Conservation (phyloP, 2,888 invertebrate species). For the Chelonus formosanus region DNA sequence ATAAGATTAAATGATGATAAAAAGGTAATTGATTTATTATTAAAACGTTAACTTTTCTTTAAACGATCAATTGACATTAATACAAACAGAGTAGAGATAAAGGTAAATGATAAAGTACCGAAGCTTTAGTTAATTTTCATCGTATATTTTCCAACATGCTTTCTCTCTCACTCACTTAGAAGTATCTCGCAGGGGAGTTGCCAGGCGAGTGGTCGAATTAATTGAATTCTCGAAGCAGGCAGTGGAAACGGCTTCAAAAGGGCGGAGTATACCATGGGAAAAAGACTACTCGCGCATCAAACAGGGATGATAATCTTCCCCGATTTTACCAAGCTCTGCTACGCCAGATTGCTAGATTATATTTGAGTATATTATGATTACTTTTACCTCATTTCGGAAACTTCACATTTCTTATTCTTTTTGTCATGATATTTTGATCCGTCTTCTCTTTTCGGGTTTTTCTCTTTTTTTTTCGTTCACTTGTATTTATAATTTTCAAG, state of each 20-base stretch:
- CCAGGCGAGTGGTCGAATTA: slow-evolving; percentile 24
- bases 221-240: slow-evolving; percentile 19
- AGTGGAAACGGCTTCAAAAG: slow-evolving; percentile 9
- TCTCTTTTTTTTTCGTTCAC: neutral
- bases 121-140: slow-evolving; percentile 19
- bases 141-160: neutral
- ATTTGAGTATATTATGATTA: slow-evolving; percentile 17
- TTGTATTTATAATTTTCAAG: slow-evolving; percentile 7
- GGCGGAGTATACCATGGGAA: slow-evolving; percentile 17
- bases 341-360: slow-evolving; percentile 20
- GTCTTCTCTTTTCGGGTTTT: too few relatives aligned
- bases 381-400: neutral
- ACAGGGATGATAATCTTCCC: slow-evolving; percentile 23
- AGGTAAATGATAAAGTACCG: neutral
- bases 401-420: too few relatives aligned
- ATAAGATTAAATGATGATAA: too few relatives aligned
- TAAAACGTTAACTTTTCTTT: too few relatives aligned
- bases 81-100: neutral
- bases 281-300: slow-evolving; percentile 18
- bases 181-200: slow-evolving; percentile 16
- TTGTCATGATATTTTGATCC: too few relatives aligned
- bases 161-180: neutral
- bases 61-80: neutral
- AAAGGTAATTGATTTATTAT: too few relatives aligned
- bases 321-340: slow-evolving; percentile 14